Evolutionary conservation across 2,888 invertebrate species (phyloP), one percentile per base, ranked within the genome.

Genomic region (Nomada lathburiana): DNA sequence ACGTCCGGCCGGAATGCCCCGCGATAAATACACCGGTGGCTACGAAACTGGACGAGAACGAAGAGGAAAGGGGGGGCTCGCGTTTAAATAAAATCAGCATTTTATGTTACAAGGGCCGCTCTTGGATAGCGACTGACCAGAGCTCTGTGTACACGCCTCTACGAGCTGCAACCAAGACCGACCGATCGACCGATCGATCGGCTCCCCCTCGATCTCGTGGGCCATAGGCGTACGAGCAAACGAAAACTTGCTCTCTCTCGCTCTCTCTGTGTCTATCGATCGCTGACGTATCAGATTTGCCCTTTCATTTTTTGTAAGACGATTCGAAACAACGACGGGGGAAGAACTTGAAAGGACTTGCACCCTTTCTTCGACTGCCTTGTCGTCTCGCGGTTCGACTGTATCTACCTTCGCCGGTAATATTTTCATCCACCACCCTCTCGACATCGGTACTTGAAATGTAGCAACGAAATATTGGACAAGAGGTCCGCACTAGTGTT

Each of bases 21-120:
- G 88, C 92, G 91, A 93, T 93, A 93, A 93, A 93, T 93, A 92
- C 88, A 85, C 86, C 89, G 83, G 89, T 85, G 83, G 89, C 86
- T 87, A 86, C 86, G 82, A 87, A 77, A 82, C 85, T 76, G 88
- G 86, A 76, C 78, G 84, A 78, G 85, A 76, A 76, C 79, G 80
- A 76, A 83, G 80, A 76, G 71, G 68, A 76, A 69, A 67, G 68
- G 73, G 53, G 53, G 77, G 76, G 76, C 65, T 72, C 89, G 88
- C 90, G 91, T 91, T 91, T 91, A 90, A 93, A 93, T 93, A 93
- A 93, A 93, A 91, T 91, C 91, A 91, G 89, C 89, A 92, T 92
- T 93, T 93, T 93, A 93, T 92, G 93, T 91, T 90, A 89, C 92
- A 91, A 92, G 85, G 82, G 82, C 82, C 75, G 79, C 90, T 89